Percentiles rank a stretch among this genome's conserved stretches.
These are phyloP conservation scores for Danio aesculapii DNA, from an alignment of 2,797 vertebrate genomes.

Conservation along the genomic window DNA sequence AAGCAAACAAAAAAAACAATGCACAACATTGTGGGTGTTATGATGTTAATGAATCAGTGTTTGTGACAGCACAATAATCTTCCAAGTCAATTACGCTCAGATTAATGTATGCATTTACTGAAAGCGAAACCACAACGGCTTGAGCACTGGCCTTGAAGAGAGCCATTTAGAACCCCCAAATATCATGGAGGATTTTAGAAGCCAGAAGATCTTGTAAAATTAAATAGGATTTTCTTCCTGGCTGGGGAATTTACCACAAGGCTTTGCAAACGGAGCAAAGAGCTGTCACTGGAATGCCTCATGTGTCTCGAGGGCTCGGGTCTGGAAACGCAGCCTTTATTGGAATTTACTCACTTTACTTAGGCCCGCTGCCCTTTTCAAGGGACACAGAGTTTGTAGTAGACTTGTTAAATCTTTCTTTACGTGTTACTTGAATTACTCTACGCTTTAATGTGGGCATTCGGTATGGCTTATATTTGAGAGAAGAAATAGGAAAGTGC, in stretches of 20 bases:
- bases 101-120: constrained; percentile 34
- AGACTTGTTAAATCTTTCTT: constrained; percentile 72
- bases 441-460: constrained; percentile 67
- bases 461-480: constrained; percentile 34
- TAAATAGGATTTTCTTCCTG: constrained; percentile 81
- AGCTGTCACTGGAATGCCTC: constrained; percentile 76
- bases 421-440: constrained; percentile 61
- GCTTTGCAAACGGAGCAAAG: constrained; percentile 72
- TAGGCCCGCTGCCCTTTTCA: constrained; percentile 70
- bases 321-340: constrained; percentile 75
- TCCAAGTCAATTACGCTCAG: constrained; percentile 34
- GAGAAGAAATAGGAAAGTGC: constrained; percentile 44
- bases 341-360: constrained; percentile 71
- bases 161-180: constrained; percentile 65
- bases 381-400: constrained; percentile 67
- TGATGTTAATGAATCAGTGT: neutral
- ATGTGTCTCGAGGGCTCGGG: constrained; percentile 60
- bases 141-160: constrained; percentile 34
- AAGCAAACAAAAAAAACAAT: too few relatives aligned
- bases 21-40: neutral
- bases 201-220: constrained; percentile 80
- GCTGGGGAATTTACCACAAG: constrained; percentile 74
- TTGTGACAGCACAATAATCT: constrained; percentile 6
- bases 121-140: constrained; percentile 48
- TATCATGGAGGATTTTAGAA: constrained; percentile 72